Percentiles rank a stretch among this genome's conserved stretches.
Conservation (phyloP, 1,140 invertebrate genomes). For the Pogonomyrmex californicus region DNA sequence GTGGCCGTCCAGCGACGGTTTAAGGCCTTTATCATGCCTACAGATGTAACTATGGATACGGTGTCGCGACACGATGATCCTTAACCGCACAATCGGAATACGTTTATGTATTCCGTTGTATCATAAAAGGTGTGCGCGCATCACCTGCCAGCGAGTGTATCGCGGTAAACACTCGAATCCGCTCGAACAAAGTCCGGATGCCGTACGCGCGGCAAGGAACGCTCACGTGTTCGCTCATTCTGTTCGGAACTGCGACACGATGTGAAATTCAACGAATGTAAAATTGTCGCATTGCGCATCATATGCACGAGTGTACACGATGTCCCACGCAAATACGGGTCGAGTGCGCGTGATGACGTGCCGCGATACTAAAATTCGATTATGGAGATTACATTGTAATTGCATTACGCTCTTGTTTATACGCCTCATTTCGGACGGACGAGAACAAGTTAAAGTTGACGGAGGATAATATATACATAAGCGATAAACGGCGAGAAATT, state of each 20-base stretch:
- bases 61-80: background rate
- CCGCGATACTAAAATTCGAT: slow-evolving; percentile 29
- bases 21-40: background rate
- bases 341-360: background rate
- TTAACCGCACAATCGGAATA: slow-evolving; percentile 21
- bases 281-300: slow-evolving; percentile 15
- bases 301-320: background rate
- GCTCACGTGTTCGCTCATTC: too few relatives aligned
- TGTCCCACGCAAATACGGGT: background rate
- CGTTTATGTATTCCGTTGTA: slow-evolving; percentile 2
- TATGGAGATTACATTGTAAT: slow-evolving; percentile 38
- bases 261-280: background rate
- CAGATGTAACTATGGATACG: background rate
- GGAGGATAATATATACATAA: background rate
- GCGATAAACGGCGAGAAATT: slow-evolving; percentile 23
- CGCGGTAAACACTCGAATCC: slow-evolving; percentile 3
- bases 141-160: slow-evolving; percentile 28
- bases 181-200: background rate
- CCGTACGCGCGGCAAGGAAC: background rate
- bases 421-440: background rate
- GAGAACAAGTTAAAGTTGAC: slow-evolving; percentile 17
- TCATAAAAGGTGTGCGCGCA: slow-evolving; percentile 12
- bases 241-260: background rate
- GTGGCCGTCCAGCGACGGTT: background rate
- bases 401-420: slow-evolving; percentile 23